These are phyloP conservation scores for Andrena marginata DNA, from an alignment of 2,888 invertebrate species.

Conservation along the genomic window DNA sequence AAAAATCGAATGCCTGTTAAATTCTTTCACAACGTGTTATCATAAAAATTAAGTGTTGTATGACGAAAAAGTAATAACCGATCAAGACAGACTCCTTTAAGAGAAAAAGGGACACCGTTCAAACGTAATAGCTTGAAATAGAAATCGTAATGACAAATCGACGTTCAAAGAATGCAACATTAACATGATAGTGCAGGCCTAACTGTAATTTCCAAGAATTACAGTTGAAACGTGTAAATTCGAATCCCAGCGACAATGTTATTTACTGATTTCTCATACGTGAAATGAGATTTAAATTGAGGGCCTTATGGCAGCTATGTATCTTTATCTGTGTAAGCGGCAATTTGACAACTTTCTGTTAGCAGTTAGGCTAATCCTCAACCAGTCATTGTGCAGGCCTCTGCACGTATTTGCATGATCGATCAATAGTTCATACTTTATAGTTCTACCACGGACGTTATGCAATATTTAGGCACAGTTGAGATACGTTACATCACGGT, in stretches of 20 bases:
- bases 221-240: slow-evolving; percentile 24
- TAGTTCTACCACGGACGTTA: neutral
- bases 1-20: neutral
- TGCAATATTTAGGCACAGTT: neutral
- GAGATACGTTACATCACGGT: neutral
- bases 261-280: slow-evolving; percentile 20
- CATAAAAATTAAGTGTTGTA: neutral
- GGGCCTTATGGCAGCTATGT: slow-evolving; percentile 6
- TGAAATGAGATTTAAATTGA: slow-evolving; percentile 37
- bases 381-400: neutral
- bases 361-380: no score
- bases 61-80: neutral
- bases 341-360: slow-evolving; percentile 28
- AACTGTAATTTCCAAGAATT: slow-evolving; percentile 21
- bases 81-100: neutral
- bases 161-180: neutral
- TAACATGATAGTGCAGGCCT: neutral
- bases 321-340: slow-evolving; percentile 8
- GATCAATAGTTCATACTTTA: neutral
- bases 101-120: neutral
- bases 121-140: neutral
- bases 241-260: slow-evolving; percentile 21
- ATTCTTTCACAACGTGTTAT: neutral
- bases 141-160: neutral
- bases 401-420: slow-evolving; percentile 15